A percentile compares a stretch with the other conserved stretches of the same genome.
Evolutionary conservation across 2,113 vertebrate genomes (phyloP).

Genomic region (Pluvianellus socialis): DNA sequence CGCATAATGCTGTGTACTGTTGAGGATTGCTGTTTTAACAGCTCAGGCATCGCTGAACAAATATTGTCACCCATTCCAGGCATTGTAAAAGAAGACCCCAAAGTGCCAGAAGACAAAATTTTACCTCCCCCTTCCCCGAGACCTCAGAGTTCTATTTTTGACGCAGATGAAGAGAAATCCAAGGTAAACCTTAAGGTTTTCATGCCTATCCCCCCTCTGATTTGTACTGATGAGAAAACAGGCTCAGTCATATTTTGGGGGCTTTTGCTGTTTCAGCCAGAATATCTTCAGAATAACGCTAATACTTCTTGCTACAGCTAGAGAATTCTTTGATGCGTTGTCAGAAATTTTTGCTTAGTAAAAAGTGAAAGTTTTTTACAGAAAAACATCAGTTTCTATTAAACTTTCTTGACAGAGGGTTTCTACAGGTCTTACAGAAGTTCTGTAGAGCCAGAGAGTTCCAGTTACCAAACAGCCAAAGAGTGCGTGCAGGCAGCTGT

Average conservation of each 20-base stretch:
- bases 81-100: constrained; percentile 89
- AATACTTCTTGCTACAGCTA: background rate
- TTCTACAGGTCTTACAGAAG: background rate
- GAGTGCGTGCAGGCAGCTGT: background rate
- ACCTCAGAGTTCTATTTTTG: constrained; percentile 84
- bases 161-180: constrained; percentile 88
- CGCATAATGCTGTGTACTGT: background rate
- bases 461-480: background rate
- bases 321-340: background rate
- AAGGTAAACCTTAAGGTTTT: constrained; percentile 68
- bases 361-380: background rate
- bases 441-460: background rate
- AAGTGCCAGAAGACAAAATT: constrained; percentile 78
- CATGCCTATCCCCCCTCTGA: background rate
- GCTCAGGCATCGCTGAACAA: background rate
- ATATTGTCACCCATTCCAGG: constrained; percentile 67
- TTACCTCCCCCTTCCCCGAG: constrained; percentile 85
- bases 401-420: background rate
- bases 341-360: background rate
- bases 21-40: background rate
- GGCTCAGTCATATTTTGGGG: background rate
- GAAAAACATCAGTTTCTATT: background rate
- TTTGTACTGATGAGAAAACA: background rate
- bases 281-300: background rate
- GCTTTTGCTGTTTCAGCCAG: background rate